These are phyloP conservation scores for Cinclus mexicanus DNA, from an alignment of 2,113 vertebrate genomes.

Conservation along the genomic window DNA sequence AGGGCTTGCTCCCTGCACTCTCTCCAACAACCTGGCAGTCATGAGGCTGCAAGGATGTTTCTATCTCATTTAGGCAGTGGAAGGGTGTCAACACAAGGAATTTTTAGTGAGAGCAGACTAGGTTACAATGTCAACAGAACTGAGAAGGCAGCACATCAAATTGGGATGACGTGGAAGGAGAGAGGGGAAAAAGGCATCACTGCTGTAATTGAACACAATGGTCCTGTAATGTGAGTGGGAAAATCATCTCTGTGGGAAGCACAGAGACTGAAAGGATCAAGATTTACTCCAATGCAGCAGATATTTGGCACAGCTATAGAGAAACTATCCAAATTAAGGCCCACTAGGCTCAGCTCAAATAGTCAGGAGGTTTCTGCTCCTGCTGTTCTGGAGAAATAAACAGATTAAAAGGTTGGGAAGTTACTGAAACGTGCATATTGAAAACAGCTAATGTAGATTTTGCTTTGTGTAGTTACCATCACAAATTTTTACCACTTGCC, in stretches of 20 bases:
- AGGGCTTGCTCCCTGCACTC: not conserved
- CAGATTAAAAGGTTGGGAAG: not conserved
- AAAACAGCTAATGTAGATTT: not conserved
- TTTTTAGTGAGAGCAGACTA: not conserved
- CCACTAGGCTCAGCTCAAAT: not conserved
- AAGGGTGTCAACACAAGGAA: not conserved
- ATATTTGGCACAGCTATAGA: not conserved
- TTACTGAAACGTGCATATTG: not conserved
- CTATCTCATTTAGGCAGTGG: not conserved
- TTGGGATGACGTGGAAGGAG: accelerated
- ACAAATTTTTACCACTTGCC: not conserved
- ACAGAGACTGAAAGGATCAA: not conserved
- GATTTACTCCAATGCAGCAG: not conserved
- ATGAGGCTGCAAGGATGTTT: not conserved
- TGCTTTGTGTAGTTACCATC: not conserved
- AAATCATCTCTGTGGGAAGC: not conserved
- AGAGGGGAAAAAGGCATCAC: not conserved
- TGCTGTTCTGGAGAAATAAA: not conserved
- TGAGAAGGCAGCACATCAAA: not conserved
- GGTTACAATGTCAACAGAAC: not conserved
- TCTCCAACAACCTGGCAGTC: not conserved
- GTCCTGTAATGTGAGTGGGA: accelerated
- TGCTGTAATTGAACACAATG: not conserved
- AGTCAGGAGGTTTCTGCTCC: not conserved
- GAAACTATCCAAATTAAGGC: not conserved